These are phyloP conservation scores for Delichon dasypus DNA, from an alignment of 2,797 vertebrate species.

Conservation along the genomic window DNA sequence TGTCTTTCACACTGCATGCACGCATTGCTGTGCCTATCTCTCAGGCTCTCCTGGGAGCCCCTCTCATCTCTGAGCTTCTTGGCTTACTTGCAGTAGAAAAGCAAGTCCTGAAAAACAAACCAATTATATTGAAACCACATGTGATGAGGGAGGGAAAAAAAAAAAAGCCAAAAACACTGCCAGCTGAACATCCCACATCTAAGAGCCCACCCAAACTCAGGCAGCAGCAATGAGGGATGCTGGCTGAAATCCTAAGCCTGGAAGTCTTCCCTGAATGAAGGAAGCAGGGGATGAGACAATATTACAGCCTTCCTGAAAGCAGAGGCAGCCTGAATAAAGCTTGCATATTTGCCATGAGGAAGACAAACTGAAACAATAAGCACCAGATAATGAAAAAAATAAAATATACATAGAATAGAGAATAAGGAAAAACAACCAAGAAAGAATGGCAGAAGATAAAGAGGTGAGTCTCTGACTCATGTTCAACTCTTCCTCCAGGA, in stretches of 20 bases:
- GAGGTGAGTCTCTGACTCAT: not conserved
- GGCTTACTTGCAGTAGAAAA: not conserved
- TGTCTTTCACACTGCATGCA: not conserved
- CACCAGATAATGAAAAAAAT: not conserved
- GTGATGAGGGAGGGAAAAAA: not conserved
- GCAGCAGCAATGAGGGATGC: not conserved
- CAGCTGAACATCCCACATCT: conserved; percentile 8
- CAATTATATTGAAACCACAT: not conserved
- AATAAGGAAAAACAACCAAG: not conserved
- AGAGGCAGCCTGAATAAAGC: conserved; percentile 13
- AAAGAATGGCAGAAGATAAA: not conserved
- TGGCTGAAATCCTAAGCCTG: conserved; percentile 22
- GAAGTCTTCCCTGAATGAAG: conserved; percentile 24
- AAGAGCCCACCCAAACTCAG: conserved; percentile 34
- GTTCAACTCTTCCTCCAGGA: not conserved
- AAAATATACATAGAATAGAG: not conserved
- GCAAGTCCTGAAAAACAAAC: conserved; percentile 19
- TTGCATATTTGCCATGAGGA: not conserved
- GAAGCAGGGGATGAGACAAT: not conserved
- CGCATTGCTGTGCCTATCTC: not conserved
- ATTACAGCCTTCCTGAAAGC: not conserved
- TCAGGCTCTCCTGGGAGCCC: not conserved
- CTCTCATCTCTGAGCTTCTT: not conserved
- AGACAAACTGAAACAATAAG: conserved; percentile 9
- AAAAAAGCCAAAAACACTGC: not conserved